phyloP scores from a whole-genome alignment of 2,797 vertebrate species.

The Arnoldichthys spilopterus region DNA sequence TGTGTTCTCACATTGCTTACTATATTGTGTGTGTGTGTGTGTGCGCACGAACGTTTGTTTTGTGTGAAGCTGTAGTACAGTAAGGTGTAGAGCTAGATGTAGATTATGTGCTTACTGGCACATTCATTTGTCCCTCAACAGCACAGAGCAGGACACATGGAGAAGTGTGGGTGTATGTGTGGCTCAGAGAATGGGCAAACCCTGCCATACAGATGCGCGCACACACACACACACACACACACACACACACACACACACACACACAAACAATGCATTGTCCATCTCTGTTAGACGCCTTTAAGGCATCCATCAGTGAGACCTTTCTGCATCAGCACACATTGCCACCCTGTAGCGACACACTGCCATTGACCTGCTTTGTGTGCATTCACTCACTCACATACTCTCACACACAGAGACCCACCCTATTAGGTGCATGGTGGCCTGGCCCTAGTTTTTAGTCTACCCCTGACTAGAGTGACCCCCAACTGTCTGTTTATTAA shows the following conservation, averaged over 20 bases:
- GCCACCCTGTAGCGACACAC: constrained; percentile 13
- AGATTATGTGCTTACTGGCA: not conserved
- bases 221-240: constrained; percentile 8
- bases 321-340: constrained; percentile 35
- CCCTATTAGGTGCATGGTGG: not conserved
- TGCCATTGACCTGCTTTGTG: constrained; percentile 66
- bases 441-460: not conserved
- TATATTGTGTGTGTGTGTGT: constrained; percentile 26
- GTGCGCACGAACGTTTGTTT: not conserved
- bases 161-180: not conserved
- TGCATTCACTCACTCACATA: not conserved
- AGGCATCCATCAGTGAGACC: constrained; percentile 47
- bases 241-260: constrained; percentile 7
- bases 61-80: constrained; percentile 29
- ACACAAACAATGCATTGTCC: constrained; percentile 8
- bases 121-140: not conserved
- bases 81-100: constrained; percentile 10
- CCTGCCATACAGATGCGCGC: too few relatives aligned
- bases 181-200: not conserved
- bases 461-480: not conserved
- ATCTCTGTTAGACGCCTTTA: constrained; percentile 16
- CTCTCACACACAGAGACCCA: not conserved
- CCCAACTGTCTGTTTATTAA: too few relatives aligned
- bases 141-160: not conserved
- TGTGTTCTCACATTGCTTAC: constrained; percentile 21